Conservation (phyloP, 2,888 invertebrate genomes). For the Tipula unca region DNA sequence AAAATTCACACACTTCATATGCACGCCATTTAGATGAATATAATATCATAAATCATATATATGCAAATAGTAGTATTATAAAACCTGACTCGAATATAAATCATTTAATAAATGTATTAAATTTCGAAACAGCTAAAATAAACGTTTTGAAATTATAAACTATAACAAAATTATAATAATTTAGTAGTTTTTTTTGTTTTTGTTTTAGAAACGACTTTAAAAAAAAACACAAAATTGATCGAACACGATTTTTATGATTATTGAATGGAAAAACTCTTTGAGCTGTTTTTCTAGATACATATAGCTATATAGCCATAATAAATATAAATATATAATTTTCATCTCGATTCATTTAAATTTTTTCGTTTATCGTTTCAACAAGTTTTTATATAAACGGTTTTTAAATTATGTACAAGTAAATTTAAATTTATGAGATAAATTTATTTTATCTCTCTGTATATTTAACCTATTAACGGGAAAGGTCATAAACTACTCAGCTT, state of each 20-base stretch:
- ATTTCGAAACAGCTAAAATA: neutral
- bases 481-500: neutral
- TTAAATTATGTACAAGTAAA: neutral
- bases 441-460: neutral
- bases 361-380: conserved; percentile 1
- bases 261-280: neutral
- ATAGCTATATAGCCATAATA: no score
- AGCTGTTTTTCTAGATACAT: neutral
- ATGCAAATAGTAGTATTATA: neutral
- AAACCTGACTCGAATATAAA: neutral
- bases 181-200: neutral
- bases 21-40: neutral
- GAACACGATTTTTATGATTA: neutral
- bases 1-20: neutral
- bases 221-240: neutral
- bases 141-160: neutral
- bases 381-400: neutral
- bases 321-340: neutral
- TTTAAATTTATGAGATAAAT: conserved; percentile 9
- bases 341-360: neutral
- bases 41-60: neutral
- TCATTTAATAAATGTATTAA: neutral
- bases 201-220: neutral
- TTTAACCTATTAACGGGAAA: neutral
- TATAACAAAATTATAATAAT: neutral